Percentiles rank a stretch among this genome's conserved stretches.
Evolutionary conservation across 2,888 invertebrate species (phyloP).

Genomic region (Agriopis leucophaearia): DNA sequence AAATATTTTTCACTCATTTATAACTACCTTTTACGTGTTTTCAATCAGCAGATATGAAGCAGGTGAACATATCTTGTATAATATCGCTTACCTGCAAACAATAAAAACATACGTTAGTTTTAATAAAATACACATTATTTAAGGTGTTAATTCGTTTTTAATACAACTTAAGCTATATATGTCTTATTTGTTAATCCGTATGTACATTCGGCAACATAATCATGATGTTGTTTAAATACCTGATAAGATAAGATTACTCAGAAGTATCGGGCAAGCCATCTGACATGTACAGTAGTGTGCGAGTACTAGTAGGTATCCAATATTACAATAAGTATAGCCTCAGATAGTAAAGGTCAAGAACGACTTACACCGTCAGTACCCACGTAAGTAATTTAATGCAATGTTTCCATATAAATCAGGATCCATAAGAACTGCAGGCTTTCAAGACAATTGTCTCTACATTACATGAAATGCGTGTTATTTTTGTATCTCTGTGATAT

Average conservation of each 20-base stretch:
- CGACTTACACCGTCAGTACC: neutral
- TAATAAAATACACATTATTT: no score
- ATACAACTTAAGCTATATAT: no score
- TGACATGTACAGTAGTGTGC: neutral
- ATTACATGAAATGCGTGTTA: no score
- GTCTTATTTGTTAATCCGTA: no score
- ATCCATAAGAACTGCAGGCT: neutral
- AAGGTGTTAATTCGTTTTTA: no score
- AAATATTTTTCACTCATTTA: no score
- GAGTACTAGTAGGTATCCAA: neutral
- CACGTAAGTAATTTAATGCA: neutral
- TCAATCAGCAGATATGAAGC: neutral
- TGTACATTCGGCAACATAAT: no score
- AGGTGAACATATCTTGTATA: neutral
- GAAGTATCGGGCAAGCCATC: neutral
- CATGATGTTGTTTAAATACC: neutral
- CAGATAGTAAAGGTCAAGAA: constrained; percentile 4
- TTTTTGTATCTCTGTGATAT: no score
- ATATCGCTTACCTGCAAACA: constrained; percentile 12
- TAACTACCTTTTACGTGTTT: neutral
- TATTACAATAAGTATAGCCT: neutral
- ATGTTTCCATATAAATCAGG: neutral
- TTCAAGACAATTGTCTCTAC: no score
- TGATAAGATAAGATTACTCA: neutral
- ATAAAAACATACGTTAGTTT: neutral